Conservation (phyloP, 2,113 vertebrate species). For the Ptyas mucosa region DNA sequence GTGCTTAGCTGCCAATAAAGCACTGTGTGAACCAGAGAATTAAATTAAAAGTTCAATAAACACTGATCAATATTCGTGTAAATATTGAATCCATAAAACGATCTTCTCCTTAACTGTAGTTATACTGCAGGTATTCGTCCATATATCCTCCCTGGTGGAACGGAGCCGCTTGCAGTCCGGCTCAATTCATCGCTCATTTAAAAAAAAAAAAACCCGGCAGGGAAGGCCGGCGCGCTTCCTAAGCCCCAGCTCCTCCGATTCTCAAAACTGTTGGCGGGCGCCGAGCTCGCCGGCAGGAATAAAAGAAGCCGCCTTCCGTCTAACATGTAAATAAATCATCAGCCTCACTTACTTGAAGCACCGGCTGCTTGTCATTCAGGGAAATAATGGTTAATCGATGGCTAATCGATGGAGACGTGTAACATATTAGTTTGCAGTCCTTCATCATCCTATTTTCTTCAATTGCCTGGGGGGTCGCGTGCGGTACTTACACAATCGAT, state of each 20-base stretch:
- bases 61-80: constrained; percentile 76
- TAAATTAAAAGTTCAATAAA: constrained; percentile 81
- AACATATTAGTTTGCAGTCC: constrained; percentile 82
- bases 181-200: constrained; percentile 45
- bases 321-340: constrained; percentile 85
- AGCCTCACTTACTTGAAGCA: constrained; percentile 81
- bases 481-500: constrained; percentile 84
- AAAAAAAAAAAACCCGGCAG: constrained; percentile 26
- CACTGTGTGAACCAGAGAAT: constrained; percentile 74
- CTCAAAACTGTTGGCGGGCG: constrained; percentile 44
- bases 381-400: constrained; percentile 87
- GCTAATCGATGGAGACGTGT: constrained; percentile 86
- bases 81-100: constrained; percentile 77
- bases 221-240: constrained; percentile 36
- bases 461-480: constrained; percentile 79
- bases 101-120: constrained; percentile 71
- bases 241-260: constrained; percentile 33
- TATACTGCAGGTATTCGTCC: constrained; percentile 43
- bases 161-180: constrained; percentile 41
- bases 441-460: constrained; percentile 83
- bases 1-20: constrained; percentile 69
- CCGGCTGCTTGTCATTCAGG: constrained; percentile 82
- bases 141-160: constrained; percentile 41
- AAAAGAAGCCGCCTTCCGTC: constrained; percentile 75
- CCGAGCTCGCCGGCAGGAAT: constrained; percentile 69